Percentiles rank a stretch among this genome's conserved stretches.
Conservation (phyloP, 2,797 vertebrate species). For the Ptychadena robeensis region DNA sequence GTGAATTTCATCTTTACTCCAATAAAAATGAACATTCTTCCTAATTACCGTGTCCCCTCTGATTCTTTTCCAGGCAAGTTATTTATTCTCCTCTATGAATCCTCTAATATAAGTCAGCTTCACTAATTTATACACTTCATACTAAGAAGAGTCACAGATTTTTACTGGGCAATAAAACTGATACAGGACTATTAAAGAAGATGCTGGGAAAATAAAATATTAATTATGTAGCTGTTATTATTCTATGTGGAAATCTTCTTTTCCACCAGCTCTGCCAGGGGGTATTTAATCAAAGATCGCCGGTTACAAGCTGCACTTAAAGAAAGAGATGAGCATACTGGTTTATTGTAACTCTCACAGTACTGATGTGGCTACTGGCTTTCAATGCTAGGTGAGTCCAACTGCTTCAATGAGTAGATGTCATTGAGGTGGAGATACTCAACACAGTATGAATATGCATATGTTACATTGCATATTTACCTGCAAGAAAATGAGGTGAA, state of each 20-base stretch:
- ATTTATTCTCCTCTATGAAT: conserved; percentile 3
- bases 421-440: no score
- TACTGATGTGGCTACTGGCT: no score
- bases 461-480: no score
- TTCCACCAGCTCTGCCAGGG: background rate
- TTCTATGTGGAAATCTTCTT: background rate
- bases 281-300: background rate
- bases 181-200: background rate
- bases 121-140: conserved; percentile 46
- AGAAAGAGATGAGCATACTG: no score
- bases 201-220: conserved; percentile 16
- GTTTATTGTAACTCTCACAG: no score
- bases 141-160: background rate
- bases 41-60: conserved; percentile 25
- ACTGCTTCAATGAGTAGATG: no score
- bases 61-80: conserved; percentile 10
- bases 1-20: conserved; percentile 18
- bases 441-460: no score
- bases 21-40: background rate
- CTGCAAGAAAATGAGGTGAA: no score
- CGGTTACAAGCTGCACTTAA: no score
- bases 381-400: no score
- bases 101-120: conserved; percentile 23
- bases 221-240: conserved; percentile 24
- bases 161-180: conserved; percentile 36